A percentile compares a stretch with the other conserved stretches of the same genome.
These are phyloP conservation scores for Callosobruchus maculatus DNA, from an alignment of 2,888 invertebrate genomes.

Conservation along the genomic window DNA sequence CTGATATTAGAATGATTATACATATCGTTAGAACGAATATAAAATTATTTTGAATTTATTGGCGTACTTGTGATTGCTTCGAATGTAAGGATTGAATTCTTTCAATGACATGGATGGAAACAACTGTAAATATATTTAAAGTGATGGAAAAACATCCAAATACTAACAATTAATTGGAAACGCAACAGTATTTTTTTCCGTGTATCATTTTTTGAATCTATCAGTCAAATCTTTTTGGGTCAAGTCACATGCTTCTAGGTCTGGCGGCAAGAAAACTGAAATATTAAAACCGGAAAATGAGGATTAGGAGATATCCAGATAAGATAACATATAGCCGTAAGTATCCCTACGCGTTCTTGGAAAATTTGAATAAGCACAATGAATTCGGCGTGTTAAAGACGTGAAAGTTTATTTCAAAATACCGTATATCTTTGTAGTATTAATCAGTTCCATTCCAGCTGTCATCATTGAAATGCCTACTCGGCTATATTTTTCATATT, in stretches of 20 bases:
- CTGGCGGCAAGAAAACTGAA: neutral
- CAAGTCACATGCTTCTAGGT: neutral
- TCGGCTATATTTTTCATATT: neutral
- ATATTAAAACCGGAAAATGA: neutral
- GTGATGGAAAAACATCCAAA: too few relatives aligned
- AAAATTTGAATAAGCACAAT: neutral
- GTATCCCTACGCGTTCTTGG: neutral
- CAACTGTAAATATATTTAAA: too few relatives aligned
- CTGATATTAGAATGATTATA: too few relatives aligned
- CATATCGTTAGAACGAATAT: too few relatives aligned
- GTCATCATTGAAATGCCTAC: neutral
- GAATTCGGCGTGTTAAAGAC: neutral
- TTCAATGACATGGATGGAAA: too few relatives aligned
- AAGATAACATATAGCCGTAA: neutral
- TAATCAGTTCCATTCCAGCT: neutral
- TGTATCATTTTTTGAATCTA: neutral
- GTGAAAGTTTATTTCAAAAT: neutral
- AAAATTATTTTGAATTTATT: too few relatives aligned
- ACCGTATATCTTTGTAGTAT: neutral
- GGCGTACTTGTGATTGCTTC: too few relatives aligned
- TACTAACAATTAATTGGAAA: too few relatives aligned
- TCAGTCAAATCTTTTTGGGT: neutral
- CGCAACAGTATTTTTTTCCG: too few relatives aligned
- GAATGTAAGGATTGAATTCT: too few relatives aligned
- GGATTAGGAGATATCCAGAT: neutral